phyloP scores from a whole-genome alignment of 2,113 vertebrate species.

The Dasypus novemcinctus region DNA sequence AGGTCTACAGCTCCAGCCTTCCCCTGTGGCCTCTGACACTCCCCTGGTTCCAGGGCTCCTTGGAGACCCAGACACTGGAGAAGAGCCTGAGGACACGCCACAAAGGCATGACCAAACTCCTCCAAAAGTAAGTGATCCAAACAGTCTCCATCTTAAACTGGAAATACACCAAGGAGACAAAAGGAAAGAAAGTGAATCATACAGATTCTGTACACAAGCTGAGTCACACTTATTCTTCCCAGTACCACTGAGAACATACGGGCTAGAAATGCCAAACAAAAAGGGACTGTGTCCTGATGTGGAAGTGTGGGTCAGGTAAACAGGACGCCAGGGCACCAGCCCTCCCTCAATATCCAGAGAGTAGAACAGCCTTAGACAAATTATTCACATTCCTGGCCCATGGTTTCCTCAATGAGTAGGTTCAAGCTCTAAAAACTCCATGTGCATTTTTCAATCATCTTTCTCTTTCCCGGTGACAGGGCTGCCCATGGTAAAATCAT shows the following conservation, averaged over 20 bases:
- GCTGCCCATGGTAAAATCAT: not conserved
- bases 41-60: not conserved
- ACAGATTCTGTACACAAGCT: not conserved
- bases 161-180: not conserved
- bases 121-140: not conserved
- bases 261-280: not conserved
- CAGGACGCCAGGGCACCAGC: rapidly evolving
- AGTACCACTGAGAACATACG: not conserved
- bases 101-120: not conserved
- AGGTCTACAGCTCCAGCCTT: not conserved
- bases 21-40: not conserved
- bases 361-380: not conserved
- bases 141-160: not conserved
- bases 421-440: not conserved
- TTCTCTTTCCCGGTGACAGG: not conserved
- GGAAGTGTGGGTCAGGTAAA: not conserved
- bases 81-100: not conserved
- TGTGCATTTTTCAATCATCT: not conserved
- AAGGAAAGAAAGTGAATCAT: not conserved
- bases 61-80: not conserved
- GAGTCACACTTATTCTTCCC: not conserved
- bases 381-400: not conserved
- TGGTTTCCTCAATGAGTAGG: not conserved
- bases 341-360: not conserved
- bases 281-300: not conserved